Percentiles rank a stretch among this genome's conserved stretches.
Evolutionary conservation across 1,140 invertebrate genomes (phyloP).

Genomic region (Harpegnathos saltator): DNA sequence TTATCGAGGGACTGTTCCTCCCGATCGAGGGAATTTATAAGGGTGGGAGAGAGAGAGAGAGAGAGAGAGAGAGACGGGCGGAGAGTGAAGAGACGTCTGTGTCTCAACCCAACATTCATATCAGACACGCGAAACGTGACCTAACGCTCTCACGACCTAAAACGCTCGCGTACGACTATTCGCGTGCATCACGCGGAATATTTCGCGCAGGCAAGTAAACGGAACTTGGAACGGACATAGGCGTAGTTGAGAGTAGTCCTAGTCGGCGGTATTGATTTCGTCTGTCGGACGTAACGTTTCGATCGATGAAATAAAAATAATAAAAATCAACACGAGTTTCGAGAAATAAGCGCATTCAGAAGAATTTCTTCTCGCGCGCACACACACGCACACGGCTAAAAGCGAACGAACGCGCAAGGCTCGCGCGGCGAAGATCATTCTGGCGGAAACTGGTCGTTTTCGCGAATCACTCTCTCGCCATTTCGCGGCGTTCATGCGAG

Average conservation of each 20-base stretch:
- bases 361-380: too few species aligned
- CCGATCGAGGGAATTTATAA: neutral
- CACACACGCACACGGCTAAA: too few species aligned
- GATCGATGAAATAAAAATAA: too few species aligned
- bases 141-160: neutral
- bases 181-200: neutral
- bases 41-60: neutral
- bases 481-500: conserved; percentile 2
- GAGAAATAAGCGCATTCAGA: too few species aligned
- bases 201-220: neutral
- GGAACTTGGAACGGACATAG: neutral
- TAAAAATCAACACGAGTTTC: too few species aligned
- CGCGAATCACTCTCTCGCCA: neutral
- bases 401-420: too few species aligned
- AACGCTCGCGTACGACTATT: neutral
- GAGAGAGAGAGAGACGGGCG: too few species aligned
- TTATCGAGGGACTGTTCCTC: neutral
- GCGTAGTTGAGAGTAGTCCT: neutral
- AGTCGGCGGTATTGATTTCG: too few species aligned
- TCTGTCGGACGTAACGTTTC: too few species aligned
- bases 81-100: too few species aligned
- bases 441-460: neutral
- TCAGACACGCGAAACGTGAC: neutral
- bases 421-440: neutral
- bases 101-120: conserved; percentile 2